Conservation (phyloP, 2,113 vertebrate genomes). For the Halcyon senegalensis region DNA sequence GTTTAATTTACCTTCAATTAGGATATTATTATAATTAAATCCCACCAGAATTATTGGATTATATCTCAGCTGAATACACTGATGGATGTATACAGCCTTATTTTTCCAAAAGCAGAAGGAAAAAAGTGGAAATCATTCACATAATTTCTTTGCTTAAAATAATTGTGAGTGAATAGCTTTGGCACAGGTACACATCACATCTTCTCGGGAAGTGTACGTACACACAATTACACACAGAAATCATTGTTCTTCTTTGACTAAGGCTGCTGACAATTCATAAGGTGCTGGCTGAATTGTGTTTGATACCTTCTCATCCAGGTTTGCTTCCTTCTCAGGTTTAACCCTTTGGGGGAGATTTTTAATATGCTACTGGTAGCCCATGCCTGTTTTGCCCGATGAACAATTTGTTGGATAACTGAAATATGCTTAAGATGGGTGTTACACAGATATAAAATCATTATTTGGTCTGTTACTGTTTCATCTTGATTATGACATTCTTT, state of each 20-base stretch:
- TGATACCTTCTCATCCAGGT: neutral
- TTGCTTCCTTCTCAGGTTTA: neutral
- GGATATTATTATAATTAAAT: conserved; percentile 50
- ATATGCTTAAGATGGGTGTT: neutral
- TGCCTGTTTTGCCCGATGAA: neutral
- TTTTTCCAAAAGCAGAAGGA: conserved; percentile 17
- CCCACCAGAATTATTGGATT: conserved; percentile 19
- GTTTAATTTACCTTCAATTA: conserved; percentile 65
- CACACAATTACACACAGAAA: neutral
- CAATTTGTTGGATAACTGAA: neutral
- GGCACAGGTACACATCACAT: neutral
- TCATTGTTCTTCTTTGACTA: neutral
- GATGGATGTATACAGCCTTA: neutral
- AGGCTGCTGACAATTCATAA: neutral
- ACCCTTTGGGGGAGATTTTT: neutral
- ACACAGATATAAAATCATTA: neutral
- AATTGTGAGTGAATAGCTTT: neutral
- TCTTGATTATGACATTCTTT: neutral
- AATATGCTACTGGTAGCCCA: neutral
- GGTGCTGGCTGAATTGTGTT: neutral
- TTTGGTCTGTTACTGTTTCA: neutral
- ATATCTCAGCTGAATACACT: neutral
- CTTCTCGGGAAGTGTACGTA: neutral
- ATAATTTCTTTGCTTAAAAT: neutral
- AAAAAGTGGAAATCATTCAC: neutral